Evolutionary conservation across 2,888 invertebrate genomes (phyloP).

Genomic region (Luffia ferchaultella): DNA sequence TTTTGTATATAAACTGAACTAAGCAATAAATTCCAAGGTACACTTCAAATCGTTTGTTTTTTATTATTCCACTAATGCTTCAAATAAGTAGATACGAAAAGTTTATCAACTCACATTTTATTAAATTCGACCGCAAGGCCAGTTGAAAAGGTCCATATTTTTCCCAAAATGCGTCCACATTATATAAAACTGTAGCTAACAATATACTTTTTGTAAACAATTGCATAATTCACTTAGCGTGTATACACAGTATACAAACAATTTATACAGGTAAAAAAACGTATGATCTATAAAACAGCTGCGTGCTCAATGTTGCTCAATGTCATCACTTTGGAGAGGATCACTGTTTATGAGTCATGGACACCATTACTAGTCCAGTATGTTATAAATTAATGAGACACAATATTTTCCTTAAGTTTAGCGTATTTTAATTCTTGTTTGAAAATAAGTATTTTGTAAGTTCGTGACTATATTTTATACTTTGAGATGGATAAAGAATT

Average conservation of each 20-base stretch:
- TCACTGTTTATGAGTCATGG: no score
- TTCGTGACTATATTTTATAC: no score
- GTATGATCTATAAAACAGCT: not conserved
- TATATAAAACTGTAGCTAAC: not conserved
- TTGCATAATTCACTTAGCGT: not conserved
- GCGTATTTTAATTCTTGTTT: no score
- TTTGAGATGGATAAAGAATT: no score
- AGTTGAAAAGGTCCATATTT: constrained; percentile 41
- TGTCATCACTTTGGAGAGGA: no score
- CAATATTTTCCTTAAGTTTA: no score
- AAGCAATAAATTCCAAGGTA: not conserved
- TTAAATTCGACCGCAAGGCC: constrained; percentile 40
- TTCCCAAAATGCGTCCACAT: constrained; percentile 17
- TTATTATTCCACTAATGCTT: not conserved
- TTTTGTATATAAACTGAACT: not conserved
- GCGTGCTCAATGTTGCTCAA: not conserved
- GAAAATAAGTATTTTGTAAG: no score
- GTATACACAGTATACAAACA: not conserved
- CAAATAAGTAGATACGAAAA: not conserved
- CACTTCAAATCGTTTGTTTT: not conserved
- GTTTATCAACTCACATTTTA: constrained; percentile 38
- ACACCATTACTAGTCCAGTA: no score
- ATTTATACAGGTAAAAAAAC: not conserved
- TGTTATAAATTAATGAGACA: no score
- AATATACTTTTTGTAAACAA: not conserved